Conservation (phyloP, 1,140 invertebrate genomes). For the Dufourea novaeangliae region DNA sequence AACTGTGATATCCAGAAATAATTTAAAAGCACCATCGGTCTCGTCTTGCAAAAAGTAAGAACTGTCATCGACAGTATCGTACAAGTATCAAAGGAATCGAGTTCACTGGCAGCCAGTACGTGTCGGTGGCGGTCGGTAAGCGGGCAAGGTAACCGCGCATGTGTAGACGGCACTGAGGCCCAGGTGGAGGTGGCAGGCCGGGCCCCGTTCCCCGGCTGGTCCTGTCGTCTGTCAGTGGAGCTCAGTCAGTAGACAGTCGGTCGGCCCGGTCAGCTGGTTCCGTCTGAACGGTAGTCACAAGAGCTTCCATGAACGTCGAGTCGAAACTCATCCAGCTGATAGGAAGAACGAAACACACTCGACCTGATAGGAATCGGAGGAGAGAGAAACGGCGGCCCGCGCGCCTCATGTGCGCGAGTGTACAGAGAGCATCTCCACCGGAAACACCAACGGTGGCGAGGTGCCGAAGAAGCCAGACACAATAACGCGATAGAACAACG, state of each 20-base stretch:
- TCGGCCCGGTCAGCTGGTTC: constrained; percentile 76
- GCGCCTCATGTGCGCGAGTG: constrained; percentile 74
- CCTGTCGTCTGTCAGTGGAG: constrained; percentile 74
- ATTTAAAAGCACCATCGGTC: no score
- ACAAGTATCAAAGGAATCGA: no score
- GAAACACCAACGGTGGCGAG: constrained; percentile 58
- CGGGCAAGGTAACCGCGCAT: constrained; percentile 29
- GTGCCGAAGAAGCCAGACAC: constrained; percentile 14
- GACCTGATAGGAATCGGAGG: constrained; percentile 29
- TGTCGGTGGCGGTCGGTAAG: not conserved
- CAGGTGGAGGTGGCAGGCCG: constrained; percentile 72
- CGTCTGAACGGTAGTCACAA: constrained; percentile 42
- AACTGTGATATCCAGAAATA: no score
- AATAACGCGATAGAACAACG: not conserved
- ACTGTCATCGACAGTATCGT: no score
- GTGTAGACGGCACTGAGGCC: constrained; percentile 61
- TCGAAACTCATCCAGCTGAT: constrained; percentile 43
- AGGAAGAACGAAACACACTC: constrained; percentile 14
- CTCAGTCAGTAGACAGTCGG: constrained; percentile 78
- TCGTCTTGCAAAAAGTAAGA: no score
- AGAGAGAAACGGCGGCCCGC: constrained; percentile 61
- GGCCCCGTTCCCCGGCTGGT: constrained; percentile 75
- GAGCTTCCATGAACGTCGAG: constrained; percentile 49
- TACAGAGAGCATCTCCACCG: constrained; percentile 41
- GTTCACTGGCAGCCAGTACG: no score